Percentiles rank a stretch among this genome's conserved stretches.
phyloP scores from a whole-genome alignment of 2,888 invertebrate species.

The Hofmannophila pseudospretella region DNA sequence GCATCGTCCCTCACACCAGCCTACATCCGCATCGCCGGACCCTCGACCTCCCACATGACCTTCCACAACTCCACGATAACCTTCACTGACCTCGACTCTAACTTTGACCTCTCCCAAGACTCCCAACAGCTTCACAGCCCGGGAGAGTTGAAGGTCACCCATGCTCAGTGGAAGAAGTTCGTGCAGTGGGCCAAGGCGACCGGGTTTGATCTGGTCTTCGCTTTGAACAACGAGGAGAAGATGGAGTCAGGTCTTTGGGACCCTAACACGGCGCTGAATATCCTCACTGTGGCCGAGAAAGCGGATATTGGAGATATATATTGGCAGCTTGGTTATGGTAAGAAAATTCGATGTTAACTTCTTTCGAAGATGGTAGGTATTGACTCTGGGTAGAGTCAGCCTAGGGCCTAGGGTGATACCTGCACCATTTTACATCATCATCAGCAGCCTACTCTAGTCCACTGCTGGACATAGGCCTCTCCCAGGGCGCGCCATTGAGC shows the following conservation, averaged over 20 bases:
- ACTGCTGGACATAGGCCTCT: too few species aligned
- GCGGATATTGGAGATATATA: constrained; percentile 80
- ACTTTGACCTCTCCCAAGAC: background rate
- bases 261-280: constrained; percentile 79
- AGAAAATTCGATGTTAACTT: constrained; percentile 22
- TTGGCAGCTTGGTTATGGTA: constrained; percentile 88
- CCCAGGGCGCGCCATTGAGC: too few species aligned
- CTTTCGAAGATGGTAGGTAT: constrained; percentile 7
- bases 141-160: constrained; percentile 28
- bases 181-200: constrained; percentile 72
- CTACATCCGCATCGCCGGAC: constrained; percentile 85
- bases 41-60: constrained; percentile 73
- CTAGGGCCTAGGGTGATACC: too few species aligned
- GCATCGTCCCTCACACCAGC: constrained; percentile 83
- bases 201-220: constrained; percentile 82
- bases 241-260: constrained; percentile 80
- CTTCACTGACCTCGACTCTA: constrained; percentile 30
- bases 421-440: too few species aligned
- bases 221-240: constrained; percentile 79
- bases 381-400: background rate
- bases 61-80: constrained; percentile 55
- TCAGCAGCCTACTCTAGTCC: too few species aligned
- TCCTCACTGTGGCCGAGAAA: constrained; percentile 83
- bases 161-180: constrained; percentile 52
- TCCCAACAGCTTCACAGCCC: background rate